Conservation (phyloP, 1,140 invertebrate genomes). For the Trichoplusia ni region DNA sequence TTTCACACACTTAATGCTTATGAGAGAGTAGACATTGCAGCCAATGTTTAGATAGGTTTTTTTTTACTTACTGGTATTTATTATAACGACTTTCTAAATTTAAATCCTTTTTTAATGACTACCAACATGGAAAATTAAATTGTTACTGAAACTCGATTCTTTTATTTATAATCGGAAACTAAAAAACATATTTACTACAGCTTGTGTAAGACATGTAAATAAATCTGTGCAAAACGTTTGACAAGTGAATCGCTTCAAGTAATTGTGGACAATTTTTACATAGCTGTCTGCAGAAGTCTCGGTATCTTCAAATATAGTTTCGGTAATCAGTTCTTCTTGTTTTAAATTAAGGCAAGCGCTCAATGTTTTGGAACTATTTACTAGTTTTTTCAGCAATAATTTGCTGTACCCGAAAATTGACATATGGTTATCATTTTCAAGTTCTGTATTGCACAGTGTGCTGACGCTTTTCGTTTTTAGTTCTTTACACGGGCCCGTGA, state of each 20-base stretch:
- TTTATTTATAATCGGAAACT: not conserved
- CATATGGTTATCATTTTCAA: too few relatives aligned
- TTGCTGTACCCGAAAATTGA: not conserved
- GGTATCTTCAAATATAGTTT: conserved; percentile 25
- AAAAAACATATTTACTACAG: not conserved
- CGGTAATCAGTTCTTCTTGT: not conserved
- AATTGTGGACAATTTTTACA: not conserved
- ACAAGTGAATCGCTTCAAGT: not conserved
- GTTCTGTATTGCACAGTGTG: not conserved
- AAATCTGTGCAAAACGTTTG: not conserved
- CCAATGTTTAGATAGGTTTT: not conserved
- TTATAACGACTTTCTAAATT: not conserved
- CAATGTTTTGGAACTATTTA: not conserved
- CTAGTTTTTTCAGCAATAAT: not conserved
- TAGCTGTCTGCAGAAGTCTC: not conserved
- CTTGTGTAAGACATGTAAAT: not conserved
- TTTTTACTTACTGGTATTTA: conserved; percentile 5
- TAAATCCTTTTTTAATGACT: not conserved
- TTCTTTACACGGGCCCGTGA: not conserved
- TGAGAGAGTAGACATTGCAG: too few relatives aligned
- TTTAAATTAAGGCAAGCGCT: not conserved
- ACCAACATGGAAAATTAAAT: not conserved
- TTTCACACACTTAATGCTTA: too few relatives aligned
- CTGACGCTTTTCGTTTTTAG: not conserved
- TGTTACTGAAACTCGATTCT: not conserved